Base-by-base conservation (phyloP, 2,888 invertebrate species). In the Drosophila prostipennis region DNA sequence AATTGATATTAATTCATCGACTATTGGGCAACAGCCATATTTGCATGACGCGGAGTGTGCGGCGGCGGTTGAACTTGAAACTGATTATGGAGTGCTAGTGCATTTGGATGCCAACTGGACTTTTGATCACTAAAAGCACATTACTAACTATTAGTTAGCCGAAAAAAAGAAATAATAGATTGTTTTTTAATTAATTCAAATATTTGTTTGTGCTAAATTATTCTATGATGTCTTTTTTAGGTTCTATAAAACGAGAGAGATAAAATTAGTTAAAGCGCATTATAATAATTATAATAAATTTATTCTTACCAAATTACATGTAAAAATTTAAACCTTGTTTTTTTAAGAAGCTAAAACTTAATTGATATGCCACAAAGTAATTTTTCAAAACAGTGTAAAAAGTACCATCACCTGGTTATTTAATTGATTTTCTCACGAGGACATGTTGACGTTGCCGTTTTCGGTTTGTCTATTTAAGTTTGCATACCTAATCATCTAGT, bases 31-130 rank as follows among this genome's bases (percentile, higher is more conserved):
- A 65, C 13, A 16, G 16, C 36, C 64, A 23, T 64, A 45, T 45
- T 51, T 19, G 16, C 65, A 78, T 70, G 78, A 40, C 46, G 37
- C 55, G 46, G 16, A 42, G 39, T 52, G 69, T 49, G 52, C 19
- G 49, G 26, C 43, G 42, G 45, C 40, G 45, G 39, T 63, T 54
- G 80, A 75, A 80, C 80, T 63, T 83, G 78, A 77, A 77, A 63
- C 39, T 32, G 48, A 55, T 61, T 76, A 46, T 48, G 45, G 61
- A 32, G 59, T 67, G 77, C 40, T 53, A 46, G 32, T 45, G 37
- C 36, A 64, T 34, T 65, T 39, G 26, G n/a, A 14, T 39, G 43
- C 11, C 5, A 45, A 6, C 32, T 37, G 26, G 39, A 39, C 36
- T 45, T 43, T 42, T 43, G 37, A 11, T 40, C 40, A 10, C 5